These are phyloP conservation scores for Omphaloscelis lunosa DNA, from an alignment of 2,888 invertebrate genomes.

Conservation along the genomic window DNA sequence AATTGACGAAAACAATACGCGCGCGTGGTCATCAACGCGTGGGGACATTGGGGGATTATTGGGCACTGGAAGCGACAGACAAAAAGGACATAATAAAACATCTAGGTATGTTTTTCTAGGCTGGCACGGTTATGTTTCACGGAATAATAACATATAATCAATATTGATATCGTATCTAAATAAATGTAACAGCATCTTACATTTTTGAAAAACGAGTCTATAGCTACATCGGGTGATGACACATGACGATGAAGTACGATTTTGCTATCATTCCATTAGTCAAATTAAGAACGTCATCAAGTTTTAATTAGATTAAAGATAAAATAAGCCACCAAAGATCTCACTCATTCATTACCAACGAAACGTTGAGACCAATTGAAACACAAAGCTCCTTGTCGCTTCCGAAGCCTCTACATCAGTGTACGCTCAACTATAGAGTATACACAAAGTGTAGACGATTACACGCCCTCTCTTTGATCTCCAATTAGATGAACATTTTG, in stretches of 20 bases:
- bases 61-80: constrained; percentile 70
- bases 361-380: background rate
- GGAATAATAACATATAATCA: background rate
- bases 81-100: background rate
- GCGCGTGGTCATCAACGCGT: constrained; percentile 80
- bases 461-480: constrained; percentile 89
- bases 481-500: constrained; percentile 90
- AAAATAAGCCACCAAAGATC: background rate
- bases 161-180: background rate
- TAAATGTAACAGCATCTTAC: too few species aligned
- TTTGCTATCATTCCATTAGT: background rate
- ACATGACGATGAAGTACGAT: background rate
- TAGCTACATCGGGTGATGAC: too few species aligned
- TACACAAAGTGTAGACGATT: constrained; percentile 84
- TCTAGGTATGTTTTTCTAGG: background rate
- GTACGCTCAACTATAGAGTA: constrained; percentile 69
- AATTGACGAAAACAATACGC: constrained; percentile 87
- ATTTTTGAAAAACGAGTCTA: background rate
- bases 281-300: background rate
- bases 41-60: constrained; percentile 51
- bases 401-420: constrained; percentile 69
- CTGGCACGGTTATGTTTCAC: background rate
- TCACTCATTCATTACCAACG: background rate
- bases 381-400: constrained; percentile 57
- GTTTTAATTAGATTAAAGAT: background rate